These are phyloP conservation scores for Protonemura montana DNA, from an alignment of 2,888 invertebrate species.

Conservation along the genomic window DNA sequence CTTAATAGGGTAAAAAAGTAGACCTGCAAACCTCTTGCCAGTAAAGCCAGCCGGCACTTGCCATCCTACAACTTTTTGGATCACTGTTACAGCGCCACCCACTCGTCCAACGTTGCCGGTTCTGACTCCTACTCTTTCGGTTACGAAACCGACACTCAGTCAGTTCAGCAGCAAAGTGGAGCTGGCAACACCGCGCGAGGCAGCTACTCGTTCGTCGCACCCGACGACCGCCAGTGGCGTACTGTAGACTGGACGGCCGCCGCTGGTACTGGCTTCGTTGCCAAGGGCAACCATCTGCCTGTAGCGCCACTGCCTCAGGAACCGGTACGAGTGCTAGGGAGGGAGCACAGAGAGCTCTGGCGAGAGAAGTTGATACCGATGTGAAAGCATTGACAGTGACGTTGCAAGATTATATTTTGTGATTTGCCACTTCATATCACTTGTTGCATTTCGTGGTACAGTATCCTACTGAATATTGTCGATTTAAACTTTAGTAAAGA, in stretches of 20 bases:
- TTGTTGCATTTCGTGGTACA: too few species aligned
- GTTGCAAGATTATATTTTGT: too few species aligned
- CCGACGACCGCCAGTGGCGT: conserved; percentile 51
- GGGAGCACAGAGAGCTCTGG: too few species aligned
- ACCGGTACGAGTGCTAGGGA: not conserved
- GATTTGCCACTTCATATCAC: too few species aligned
- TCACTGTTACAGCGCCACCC: not conserved
- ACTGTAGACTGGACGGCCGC: conserved; percentile 48
- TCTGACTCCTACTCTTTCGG: conserved; percentile 49
- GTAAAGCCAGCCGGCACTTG: too few species aligned
- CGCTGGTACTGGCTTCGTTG: not conserved
- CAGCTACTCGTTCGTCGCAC: conserved; percentile 51
- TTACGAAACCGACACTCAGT: conserved; percentile 50
- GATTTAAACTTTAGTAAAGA: too few species aligned
- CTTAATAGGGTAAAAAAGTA: too few species aligned
- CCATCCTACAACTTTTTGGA: not conserved
- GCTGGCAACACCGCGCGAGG: conserved; percentile 51
- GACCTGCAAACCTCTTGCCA: too few species aligned
- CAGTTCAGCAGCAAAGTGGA: conserved; percentile 49
- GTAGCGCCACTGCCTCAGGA: conserved; percentile 46
- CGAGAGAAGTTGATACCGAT: too few species aligned
- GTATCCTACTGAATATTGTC: too few species aligned
- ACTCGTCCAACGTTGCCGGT: not conserved
- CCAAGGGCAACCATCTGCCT: conserved; percentile 51
- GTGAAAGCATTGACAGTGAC: too few species aligned